These are phyloP conservation scores for Iguana delicatissima DNA, from an alignment of 2,797 vertebrate species.

Conservation along the genomic window DNA sequence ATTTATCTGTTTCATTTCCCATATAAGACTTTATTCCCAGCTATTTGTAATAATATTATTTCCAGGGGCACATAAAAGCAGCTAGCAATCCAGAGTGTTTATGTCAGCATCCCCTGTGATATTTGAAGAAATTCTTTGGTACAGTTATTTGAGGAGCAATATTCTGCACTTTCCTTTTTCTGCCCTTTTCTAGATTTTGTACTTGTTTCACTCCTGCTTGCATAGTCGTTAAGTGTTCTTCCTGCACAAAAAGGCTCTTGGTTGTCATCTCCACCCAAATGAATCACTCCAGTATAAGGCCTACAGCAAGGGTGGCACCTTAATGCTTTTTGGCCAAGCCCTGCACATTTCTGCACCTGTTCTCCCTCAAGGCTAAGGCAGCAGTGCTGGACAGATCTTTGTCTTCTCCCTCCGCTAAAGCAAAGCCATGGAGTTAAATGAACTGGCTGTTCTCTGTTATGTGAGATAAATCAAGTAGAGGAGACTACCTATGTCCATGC, in stretches of 20 bases:
- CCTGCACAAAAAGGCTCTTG: not conserved
- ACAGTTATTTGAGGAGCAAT: not conserved
- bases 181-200: not conserved
- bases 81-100: not conserved
- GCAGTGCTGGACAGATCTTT: conserved; percentile 9
- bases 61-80: not conserved
- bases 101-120: not conserved
- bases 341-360: conserved; percentile 24
- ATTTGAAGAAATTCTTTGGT: not conserved
- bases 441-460: not conserved
- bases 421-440: not conserved
- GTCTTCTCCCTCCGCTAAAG: conserved; percentile 7
- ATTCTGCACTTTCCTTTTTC: too few relatives aligned
- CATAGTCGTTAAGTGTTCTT: not conserved
- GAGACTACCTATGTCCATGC: not conserved
- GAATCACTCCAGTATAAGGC: conserved; percentile 21
- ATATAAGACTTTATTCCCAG: not conserved
- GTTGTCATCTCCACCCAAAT: conserved; percentile 26
- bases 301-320: conserved; percentile 29
- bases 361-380: conserved; percentile 31
- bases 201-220: not conserved
- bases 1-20: not conserved
- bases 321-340: conserved; percentile 14
- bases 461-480: not conserved
- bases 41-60: not conserved